These are phyloP conservation scores for Drosophila sordidapex DNA, from an alignment of 2,888 invertebrate genomes.

Conservation along the genomic window DNA sequence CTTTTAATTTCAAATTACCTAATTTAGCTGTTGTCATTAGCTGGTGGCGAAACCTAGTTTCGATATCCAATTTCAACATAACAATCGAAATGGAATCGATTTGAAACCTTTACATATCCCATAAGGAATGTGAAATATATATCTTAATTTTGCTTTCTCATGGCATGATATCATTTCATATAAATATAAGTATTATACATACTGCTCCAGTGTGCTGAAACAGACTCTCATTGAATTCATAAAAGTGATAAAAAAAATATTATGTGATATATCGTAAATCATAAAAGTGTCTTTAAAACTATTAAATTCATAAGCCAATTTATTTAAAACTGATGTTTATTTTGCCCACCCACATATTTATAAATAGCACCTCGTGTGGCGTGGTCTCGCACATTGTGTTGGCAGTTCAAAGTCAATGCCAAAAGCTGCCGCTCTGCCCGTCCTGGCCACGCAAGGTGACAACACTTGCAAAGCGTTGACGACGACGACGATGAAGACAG, in stretches of 20 bases:
- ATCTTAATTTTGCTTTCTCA: not conserved
- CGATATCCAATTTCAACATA: not conserved
- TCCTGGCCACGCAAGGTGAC: slow-evolving; percentile 48
- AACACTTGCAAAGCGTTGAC: slow-evolving; percentile 36
- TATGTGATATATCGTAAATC: not conserved
- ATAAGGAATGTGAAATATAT: not conserved
- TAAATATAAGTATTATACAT: not conserved
- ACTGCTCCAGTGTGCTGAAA: not conserved
- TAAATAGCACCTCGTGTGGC: slow-evolving; percentile 37
- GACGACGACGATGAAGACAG: slow-evolving; percentile 26
- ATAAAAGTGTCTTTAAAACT: not conserved
- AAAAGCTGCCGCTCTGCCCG: slow-evolving; percentile 49
- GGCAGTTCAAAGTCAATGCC: slow-evolving; percentile 65
- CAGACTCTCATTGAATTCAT: not conserved
- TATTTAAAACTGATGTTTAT: not conserved
- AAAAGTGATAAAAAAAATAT: not conserved
- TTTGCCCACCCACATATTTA: not conserved
- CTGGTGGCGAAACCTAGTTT: not conserved
- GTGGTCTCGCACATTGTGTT: slow-evolving; percentile 39
- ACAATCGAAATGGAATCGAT: not conserved
- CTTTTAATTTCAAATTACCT: not conserved
- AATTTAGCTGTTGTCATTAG: not conserved
- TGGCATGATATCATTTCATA: not conserved
- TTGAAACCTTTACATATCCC: not conserved
- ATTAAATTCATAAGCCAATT: not conserved